Base-by-base conservation (phyloP, 2,888 invertebrate genomes). In the Chrysotoxum bicinctum region DNA sequence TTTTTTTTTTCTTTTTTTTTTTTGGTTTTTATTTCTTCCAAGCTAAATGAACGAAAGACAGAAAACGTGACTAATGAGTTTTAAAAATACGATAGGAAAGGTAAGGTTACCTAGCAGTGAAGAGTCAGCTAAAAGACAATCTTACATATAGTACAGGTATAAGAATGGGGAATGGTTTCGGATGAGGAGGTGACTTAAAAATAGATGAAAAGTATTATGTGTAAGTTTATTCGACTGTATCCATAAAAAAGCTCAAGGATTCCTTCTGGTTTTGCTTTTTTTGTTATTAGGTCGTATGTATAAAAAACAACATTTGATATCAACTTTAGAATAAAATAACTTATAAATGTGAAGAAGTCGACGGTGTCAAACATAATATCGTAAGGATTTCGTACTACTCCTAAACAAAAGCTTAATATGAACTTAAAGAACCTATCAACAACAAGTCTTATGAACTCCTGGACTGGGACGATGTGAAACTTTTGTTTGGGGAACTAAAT, bases 11-110 rank as follows among this genome's bases (percentile, higher is more conserved):
- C 16, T 19, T 50, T 45, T 56, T 32, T 37, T 73, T 48, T 56
- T 50, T 14, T 52, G 23, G 19, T 69, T 64, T 9, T 4, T 40
- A 72, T 48, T 50, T 74, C 19, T 26, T 19, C 14, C 10, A 21
- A 58, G 2, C 21, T 12, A 62, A 60, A 54, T 50, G 76, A 64
- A 72, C 70, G 70, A 70, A 50, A 70, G 37, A 54, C 43, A 70
- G 56, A 48, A 62, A 58, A 84, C 84, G 84, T 84, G 84, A 80
- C 84, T 80, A 84, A 84, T 84, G 84, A 84, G 80, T 80, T 84
- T 84, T 84, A 69, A 80, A 62, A 79, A 76, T n/a, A n/a, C 52
- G 60, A 75, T 60, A 84, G 75, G 58, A 68, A 60, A 64, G 69
- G 30, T 64, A 72, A 48, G 50, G 52, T 26, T 26, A 50, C 50